Percentiles rank a stretch among this genome's conserved stretches.
Evolutionary conservation across 2,113 vertebrate species (phyloP).

Genomic region (Hucho hucho): DNA sequence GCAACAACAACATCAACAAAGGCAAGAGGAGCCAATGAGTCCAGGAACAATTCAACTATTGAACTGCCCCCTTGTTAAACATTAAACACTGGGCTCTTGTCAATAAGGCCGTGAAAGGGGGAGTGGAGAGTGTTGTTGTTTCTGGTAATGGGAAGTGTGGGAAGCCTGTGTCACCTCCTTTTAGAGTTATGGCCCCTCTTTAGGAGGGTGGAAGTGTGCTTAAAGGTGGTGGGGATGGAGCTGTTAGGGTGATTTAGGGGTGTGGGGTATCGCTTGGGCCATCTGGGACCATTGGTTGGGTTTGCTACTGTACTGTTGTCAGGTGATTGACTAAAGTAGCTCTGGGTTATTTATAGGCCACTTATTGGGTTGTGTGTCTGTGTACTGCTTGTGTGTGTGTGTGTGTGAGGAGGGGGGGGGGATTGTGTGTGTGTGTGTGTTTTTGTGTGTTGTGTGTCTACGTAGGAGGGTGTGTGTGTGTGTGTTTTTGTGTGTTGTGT

Average conservation of each 20-base stretch:
- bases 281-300: not conserved
- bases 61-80: conserved; percentile 43
- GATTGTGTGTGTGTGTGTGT: conserved; percentile 20
- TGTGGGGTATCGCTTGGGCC: conserved; percentile 26
- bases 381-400: not conserved
- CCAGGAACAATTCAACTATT: conserved; percentile 57
- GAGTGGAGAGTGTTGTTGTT: conserved; percentile 67
- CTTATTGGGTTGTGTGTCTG: no score
- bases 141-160: conserved; percentile 69
- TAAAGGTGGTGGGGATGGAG: conserved; percentile 64
- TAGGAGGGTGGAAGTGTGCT: conserved; percentile 60
- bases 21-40: conserved; percentile 15
- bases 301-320: not conserved
- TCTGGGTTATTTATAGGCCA: no score
- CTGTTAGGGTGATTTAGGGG: conserved; percentile 60
- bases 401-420: not conserved
- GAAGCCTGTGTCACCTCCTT: conserved; percentile 69
- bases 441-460: not conserved
- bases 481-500: conserved; percentile 16
- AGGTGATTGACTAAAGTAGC: no score
- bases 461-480: conserved; percentile 11
- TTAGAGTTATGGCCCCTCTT: conserved; percentile 71
- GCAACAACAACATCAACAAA: conserved; percentile 65
- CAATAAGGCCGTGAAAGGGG: conserved; percentile 69
- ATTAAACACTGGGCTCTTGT: conserved; percentile 49